A percentile compares a stretch with the other conserved stretches of the same genome.
Conservation (phyloP, 2,113 vertebrate species). For the Pluvialis apricaria region DNA sequence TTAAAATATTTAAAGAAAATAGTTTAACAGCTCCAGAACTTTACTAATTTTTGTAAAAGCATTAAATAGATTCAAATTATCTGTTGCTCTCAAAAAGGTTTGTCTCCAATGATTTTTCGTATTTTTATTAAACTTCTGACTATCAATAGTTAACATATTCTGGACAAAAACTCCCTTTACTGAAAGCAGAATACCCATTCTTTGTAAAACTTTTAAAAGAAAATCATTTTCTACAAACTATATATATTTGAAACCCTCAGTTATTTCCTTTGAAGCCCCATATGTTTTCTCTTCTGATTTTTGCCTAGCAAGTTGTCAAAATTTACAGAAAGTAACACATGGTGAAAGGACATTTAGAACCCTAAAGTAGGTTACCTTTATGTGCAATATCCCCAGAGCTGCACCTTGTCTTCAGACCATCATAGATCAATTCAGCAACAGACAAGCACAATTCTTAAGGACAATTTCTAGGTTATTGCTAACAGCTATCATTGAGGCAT, state of each 20-base stretch:
- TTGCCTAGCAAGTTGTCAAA: background rate
- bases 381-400: background rate
- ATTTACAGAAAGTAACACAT: background rate
- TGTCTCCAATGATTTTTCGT: background rate
- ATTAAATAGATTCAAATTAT: background rate
- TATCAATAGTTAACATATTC: background rate
- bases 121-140: background rate
- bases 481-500: background rate
- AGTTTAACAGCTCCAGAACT: background rate
- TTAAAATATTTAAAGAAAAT: background rate
- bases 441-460: background rate
- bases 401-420: background rate
- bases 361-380: background rate
- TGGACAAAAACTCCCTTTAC: background rate
- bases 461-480: background rate
- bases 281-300: background rate
- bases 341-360: background rate
- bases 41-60: background rate
- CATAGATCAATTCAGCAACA: background rate
- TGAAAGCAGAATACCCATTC: background rate
- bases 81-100: accelerated
- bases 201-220: background rate
- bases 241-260: background rate
- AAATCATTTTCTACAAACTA: background rate
- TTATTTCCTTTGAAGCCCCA: background rate